A percentile compares a stretch with the other conserved stretches of the same genome.
These are phyloP conservation scores for Eupithecia exiguata DNA, from an alignment of 2,888 invertebrate genomes.

Conservation along the genomic window DNA sequence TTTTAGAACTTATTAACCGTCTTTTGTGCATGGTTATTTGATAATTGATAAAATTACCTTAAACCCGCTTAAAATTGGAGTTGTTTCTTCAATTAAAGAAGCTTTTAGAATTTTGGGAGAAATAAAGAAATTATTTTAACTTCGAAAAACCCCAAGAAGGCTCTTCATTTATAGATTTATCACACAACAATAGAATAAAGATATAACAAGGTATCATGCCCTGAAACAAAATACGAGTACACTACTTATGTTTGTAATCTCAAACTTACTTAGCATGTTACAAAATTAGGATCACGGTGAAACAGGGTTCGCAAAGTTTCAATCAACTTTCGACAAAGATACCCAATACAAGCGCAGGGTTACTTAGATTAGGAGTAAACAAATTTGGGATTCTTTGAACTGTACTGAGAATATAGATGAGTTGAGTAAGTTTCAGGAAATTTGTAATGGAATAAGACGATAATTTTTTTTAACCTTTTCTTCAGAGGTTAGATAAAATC, in stretches of 20 bases:
- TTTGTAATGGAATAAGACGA: neutral
- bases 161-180: neutral
- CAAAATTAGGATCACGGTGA: conserved; percentile 8
- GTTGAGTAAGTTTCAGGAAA: neutral
- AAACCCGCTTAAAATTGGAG: neutral
- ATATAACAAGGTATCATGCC: neutral
- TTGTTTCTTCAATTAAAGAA: neutral
- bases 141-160: neutral
- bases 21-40: neutral
- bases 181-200: neutral
- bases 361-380: neutral
- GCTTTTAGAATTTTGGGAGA: neutral
- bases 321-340: conserved; percentile 13
- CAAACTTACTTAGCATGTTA: conserved; percentile 1
- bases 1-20: neutral
- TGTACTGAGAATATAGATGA: conserved; percentile 4
- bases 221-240: neutral
- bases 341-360: conserved; percentile 5
- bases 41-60: neutral
- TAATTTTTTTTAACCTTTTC: neutral
- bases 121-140: neutral
- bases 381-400: conserved; percentile 5
- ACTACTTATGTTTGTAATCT: neutral
- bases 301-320: conserved; percentile 7
- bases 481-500: neutral